Base-by-base conservation (phyloP, 2,888 invertebrate species). In the Nycteola revayana region DNA sequence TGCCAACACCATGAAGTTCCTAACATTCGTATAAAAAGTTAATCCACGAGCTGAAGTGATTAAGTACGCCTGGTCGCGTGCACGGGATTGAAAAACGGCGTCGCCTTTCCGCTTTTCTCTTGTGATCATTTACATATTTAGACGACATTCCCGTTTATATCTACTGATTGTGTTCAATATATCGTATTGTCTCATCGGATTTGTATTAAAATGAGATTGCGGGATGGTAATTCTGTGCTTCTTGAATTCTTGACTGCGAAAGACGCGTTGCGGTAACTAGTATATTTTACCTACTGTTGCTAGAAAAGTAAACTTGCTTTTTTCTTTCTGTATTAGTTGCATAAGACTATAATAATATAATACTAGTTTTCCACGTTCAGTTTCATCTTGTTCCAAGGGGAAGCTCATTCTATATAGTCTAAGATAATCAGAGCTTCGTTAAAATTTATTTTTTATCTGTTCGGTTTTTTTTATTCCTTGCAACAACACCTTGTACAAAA, bases 71-170 rank as follows among this genome's bases (percentile, higher is more conserved):
- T 47, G 45, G 49, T 50, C 49, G 52, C 49, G 63, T 41, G 49
- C 50, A 27, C 42, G 39, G 46, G 47, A 58, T 58, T 66, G 68
- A 68, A 66, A 67, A 67, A 68, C 68, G 58, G 46, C 57, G 50
- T 33, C 42, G 44, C 48, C 52, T 42, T n/a, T n/a, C 45, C 54
- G 49, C 55, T 32, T 51, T 61, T 60, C 50, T 32, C 49, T 51
- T 36, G 49, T 60, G 52, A 59, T 56, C 55, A 61, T 71, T 71
- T 68, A 64, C 68, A 70, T 71, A 69, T 60, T 64, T 55, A 53
- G 50, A 47, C 36, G 50, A 50, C 43, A 48, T 53, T 57, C 28
- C 25, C 40, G 36, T 55, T 45, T 50, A 49, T 60, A 40, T 35
- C 31, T 48, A 49, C 39, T 44, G 46, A 52, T 48, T 46, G 47